Evolutionary conservation across 2,888 invertebrate species (phyloP).

Genomic region (Stegana nigrithorax): DNA sequence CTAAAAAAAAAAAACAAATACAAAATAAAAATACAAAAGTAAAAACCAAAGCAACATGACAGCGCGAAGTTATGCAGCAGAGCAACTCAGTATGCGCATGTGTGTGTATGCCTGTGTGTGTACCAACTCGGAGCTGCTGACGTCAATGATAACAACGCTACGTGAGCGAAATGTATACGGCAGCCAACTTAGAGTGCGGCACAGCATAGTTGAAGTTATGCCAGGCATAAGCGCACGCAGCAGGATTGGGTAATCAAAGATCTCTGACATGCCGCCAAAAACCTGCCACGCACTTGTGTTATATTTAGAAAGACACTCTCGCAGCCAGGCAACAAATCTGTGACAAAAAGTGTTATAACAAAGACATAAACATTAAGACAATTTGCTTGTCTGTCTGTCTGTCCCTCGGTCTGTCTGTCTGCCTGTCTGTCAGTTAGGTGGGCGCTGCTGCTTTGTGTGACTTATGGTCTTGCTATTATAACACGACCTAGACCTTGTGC

Average conservation of each 20-base stretch:
- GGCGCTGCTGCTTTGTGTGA: neutral
- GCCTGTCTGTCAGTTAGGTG: neutral
- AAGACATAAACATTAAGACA: constrained; percentile 21
- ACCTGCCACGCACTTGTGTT: too few relatives aligned
- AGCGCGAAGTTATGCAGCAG: too few relatives aligned
- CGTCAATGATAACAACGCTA: neutral
- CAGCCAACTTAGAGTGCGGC: constrained; percentile 48
- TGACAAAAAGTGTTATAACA: constrained; percentile 26
- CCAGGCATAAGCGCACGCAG: too few relatives aligned
- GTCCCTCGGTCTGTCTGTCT: neutral
- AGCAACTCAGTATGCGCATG: too few relatives aligned
- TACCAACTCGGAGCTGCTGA: neutral
- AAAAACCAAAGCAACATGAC: too few relatives aligned
- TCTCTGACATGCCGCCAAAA: too few relatives aligned
- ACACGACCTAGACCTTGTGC: too few relatives aligned
- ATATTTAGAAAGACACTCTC: too few relatives aligned
- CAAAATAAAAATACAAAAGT: too few relatives aligned
- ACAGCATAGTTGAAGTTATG: neutral
- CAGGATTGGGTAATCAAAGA: too few relatives aligned
- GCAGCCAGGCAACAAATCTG: constrained; percentile 27
- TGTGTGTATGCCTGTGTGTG: too few relatives aligned
- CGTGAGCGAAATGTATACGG: constrained; percentile 7
- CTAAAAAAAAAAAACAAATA: constrained; percentile 9
- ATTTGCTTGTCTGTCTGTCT: neutral
- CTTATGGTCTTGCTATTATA: too few relatives aligned